phyloP scores from a whole-genome alignment of 2,113 vertebrate genomes.

The Callipepla squamata region DNA sequence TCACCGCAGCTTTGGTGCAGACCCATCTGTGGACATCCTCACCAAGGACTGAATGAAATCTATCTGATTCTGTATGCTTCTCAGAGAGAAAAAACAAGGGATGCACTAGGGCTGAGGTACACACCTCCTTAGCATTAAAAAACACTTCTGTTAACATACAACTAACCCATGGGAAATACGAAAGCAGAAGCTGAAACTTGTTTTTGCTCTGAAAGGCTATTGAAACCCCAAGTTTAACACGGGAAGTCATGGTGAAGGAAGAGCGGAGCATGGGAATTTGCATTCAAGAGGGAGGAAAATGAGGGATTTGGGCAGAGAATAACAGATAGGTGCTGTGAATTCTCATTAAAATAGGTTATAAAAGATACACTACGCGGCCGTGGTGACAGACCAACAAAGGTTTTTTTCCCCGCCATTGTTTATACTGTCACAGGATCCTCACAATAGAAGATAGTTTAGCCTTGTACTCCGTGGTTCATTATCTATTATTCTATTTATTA shows the following conservation, averaged over 20 bases:
- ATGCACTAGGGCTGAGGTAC: not conserved
- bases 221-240: not conserved
- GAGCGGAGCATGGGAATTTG: slow-evolving; percentile 54
- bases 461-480: slow-evolving; percentile 62
- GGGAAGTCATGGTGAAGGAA: slow-evolving; percentile 65
- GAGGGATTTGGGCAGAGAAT: slow-evolving; percentile 50
- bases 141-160: not conserved
- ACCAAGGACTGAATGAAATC: not conserved
- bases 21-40: not conserved
- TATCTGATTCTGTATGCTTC: not conserved
- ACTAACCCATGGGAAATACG: not conserved
- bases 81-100: not conserved
- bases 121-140: not conserved
- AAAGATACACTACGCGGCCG: slow-evolving; percentile 54
- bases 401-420: slow-evolving; percentile 59
- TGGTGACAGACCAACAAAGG: slow-evolving; percentile 70
- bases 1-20: not conserved
- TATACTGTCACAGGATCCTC: slow-evolving; percentile 58
- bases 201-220: not conserved
- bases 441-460: slow-evolving; percentile 63
- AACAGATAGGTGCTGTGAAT: slow-evolving; percentile 58
- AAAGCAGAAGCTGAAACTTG: not conserved
- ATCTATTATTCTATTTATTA: slow-evolving; percentile 73
- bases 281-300: slow-evolving; percentile 43
- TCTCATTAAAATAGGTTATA: slow-evolving; percentile 56